These are phyloP conservation scores for Mustela nigripes DNA, from an alignment of 2,113 vertebrate genomes.

Conservation along the genomic window DNA sequence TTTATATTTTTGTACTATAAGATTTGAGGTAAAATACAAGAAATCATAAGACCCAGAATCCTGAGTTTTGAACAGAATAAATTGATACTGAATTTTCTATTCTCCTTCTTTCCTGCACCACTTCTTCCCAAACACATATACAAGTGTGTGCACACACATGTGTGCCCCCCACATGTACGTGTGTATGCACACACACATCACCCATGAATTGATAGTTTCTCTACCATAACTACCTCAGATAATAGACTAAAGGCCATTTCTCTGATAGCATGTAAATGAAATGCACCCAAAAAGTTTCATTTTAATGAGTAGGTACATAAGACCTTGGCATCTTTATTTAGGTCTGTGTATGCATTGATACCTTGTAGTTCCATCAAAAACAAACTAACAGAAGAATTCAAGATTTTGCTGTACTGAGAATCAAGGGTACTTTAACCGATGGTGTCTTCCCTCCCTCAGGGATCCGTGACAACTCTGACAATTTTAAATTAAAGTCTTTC, in stretches of 20 bases:
- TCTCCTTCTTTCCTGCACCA: neutral
- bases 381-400: neutral
- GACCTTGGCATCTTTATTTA: neutral
- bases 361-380: slow-evolving; percentile 19
- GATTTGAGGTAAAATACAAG: neutral
- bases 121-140: neutral
- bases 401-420: neutral
- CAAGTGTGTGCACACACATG: no score
- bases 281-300: neutral
- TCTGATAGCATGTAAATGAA: neutral
- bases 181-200: neutral
- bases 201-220: neutral
- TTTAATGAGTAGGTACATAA: neutral
- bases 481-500: slow-evolving; percentile 46
- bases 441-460: neutral
- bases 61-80: neutral
- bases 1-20: neutral
- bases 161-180: neutral
- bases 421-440: neutral
- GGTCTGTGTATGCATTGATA: neutral
- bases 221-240: neutral
- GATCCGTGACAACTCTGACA: neutral
- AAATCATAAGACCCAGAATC: neutral
- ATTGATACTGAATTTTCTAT: neutral
- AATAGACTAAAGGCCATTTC: slow-evolving; percentile 34